Conservation (phyloP, 30 jellyfish, hydroid and myxozoan species). For the Turritopsis rubra region DNA sequence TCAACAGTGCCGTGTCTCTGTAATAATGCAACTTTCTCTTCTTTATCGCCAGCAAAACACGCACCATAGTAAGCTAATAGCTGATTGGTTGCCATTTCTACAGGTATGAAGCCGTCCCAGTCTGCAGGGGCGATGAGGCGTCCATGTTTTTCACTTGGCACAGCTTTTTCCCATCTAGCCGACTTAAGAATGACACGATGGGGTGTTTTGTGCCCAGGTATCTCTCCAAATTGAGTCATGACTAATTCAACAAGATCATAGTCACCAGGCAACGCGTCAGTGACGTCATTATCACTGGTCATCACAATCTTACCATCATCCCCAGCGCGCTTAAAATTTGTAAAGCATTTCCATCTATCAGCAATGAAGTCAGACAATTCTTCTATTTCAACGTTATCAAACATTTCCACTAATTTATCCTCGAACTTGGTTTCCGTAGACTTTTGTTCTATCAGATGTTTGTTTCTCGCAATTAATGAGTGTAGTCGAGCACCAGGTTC, state of each 20-base stretch:
- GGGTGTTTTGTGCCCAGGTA: conserved; percentile 1
- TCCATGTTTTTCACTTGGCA: not conserved
- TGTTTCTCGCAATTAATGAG: not conserved
- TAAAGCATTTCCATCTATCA: not conserved
- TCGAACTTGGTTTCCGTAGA: not conserved
- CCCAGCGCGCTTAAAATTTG: not conserved
- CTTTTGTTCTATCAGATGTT: not conserved
- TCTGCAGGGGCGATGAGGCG: not conserved
- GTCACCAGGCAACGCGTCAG: conserved; percentile 9
- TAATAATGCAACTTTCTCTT: conserved; percentile 11
- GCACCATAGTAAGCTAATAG: conserved; percentile 2
- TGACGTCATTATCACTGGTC: not conserved
- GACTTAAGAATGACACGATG: not conserved
- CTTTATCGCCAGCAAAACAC: conserved; percentile 2
- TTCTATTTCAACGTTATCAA: not conserved
- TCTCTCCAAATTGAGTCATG: conserved; percentile 7
- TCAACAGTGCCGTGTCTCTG: conserved; percentile 12
- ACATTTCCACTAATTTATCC: not conserved
- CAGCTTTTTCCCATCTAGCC: conserved; percentile 10
- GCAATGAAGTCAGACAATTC: not conserved
- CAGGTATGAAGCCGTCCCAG: conserved; percentile 1
- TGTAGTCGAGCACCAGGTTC: not conserved
- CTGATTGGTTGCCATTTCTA: conserved; percentile 2
- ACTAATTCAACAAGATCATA: conserved; percentile 10
- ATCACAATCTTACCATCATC: not conserved